Base-by-base conservation (phyloP, 2,113 vertebrate species). In the Smithornis capensis region DNA sequence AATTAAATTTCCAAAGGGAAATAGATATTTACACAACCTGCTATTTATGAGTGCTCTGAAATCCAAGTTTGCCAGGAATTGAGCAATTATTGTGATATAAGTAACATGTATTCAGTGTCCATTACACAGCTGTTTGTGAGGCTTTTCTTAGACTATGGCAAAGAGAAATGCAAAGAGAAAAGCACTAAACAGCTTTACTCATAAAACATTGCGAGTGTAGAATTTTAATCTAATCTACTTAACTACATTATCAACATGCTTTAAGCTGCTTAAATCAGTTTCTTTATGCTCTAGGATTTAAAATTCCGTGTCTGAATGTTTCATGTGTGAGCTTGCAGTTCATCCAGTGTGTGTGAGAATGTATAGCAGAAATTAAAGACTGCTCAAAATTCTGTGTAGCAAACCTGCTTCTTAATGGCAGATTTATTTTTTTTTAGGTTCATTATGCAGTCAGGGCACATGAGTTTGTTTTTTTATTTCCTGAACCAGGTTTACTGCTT, bases 161-260 rank as follows among this genome's bases (percentile, higher is more conserved):
- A 63, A 90, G 60, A 68, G 69, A 93, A 88, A 73, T 40, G n/a
- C 63, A 65, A 63, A 90, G 60, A 68, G 69, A 93, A 88, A 73
- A 37, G n/a, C n/a, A 74, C 78, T 35, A 25, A 95, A 80, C 9
- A 83, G 38, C 71, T 92, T 90, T 64, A 40, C 60, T 83, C 68
- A n/a, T 71, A 40, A 83, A 88, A 18, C 37, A 77, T 1, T 91
- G n/a, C 24, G 37, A 89, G 17, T 35, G 35, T 12, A 24, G 60
- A 92, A 78, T 92, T 90, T 92, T 81, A 90, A 78, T 88, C 35
- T 88, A 56, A 90, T 83, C 90, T 93, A 37, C 68, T 93, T 90
- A 94, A 83, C 47, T 83, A 70, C 90, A 92, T 93, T 87, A 95
- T 89, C 85, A 94, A 64, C 68, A 28, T 49, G 64, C 64, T 86